Evolutionary conservation across 2,888 invertebrate genomes (phyloP).

Genomic region (Hirtodrosophila cameraria): DNA sequence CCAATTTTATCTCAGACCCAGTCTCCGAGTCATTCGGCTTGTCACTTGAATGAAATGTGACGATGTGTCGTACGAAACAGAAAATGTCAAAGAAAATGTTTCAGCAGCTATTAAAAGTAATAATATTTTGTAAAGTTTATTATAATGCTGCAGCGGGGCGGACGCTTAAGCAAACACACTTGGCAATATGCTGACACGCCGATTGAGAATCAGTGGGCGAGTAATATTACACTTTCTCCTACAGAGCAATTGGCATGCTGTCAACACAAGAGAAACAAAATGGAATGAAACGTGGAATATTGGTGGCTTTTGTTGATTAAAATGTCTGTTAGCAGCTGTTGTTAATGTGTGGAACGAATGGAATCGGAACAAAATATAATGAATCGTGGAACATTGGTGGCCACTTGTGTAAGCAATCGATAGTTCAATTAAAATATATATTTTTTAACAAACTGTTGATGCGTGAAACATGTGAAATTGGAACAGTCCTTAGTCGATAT

Average conservation of each 20-base stretch:
- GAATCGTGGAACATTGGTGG: too few relatives aligned
- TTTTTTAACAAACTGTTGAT: too few relatives aligned
- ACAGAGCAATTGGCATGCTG: not conserved
- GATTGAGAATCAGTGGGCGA: not conserved
- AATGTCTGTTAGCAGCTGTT: too few relatives aligned
- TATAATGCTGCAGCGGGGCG: slow-evolving; percentile 12
- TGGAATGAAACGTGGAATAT: slow-evolving; percentile 4
- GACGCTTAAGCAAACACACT: slow-evolving; percentile 13
- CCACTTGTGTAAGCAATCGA: too few relatives aligned
- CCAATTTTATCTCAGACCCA: slow-evolving; percentile 56
- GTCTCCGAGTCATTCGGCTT: slow-evolving; percentile 28
- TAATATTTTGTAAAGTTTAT: slow-evolving; percentile 67
- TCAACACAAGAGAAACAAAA: not conserved
- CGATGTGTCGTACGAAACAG: slow-evolving; percentile 7
- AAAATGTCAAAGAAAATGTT: slow-evolving; percentile 37
- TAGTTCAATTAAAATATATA: too few relatives aligned
- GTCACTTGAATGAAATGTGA: slow-evolving; percentile 31
- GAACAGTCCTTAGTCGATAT: too few relatives aligned
- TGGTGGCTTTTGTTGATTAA: too few relatives aligned
- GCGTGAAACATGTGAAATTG: too few relatives aligned
- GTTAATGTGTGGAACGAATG: not conserved
- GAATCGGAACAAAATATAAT: not conserved
- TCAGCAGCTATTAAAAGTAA: slow-evolving; percentile 63
- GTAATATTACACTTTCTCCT: not conserved
- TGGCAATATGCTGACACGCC: slow-evolving; percentile 1